Evolutionary conservation across 1,140 invertebrate genomes (phyloP), one percentile per base, ranked within the genome.

Genomic region (Zaprionus ornatus): DNA sequence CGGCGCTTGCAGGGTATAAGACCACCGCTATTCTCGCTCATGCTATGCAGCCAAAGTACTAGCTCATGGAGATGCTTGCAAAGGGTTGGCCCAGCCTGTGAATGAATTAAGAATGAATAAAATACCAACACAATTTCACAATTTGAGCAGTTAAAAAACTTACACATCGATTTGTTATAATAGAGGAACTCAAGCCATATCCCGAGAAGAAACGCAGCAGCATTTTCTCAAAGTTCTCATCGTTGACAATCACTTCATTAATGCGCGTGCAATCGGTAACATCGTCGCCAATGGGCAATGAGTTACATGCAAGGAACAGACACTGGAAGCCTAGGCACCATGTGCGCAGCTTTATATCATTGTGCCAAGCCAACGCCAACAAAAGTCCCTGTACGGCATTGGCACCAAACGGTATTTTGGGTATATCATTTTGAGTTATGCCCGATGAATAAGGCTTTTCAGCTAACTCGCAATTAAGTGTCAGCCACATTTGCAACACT

Each of bases 401-500:
- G 0, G 95, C 93, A 48, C 95, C 96, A 32, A 98, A 94, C 10
- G 95, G 94, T 65, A 98, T 95, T 52, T 95, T 94, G 25, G 97
- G 96, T 54, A 94, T 94, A 60, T 96, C 93, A 5, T 94, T 94
- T 6, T 96, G 94, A 86, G 95, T 92, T 54, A 93, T 93, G n/a
- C 87, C 82, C 27, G 71, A 84, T 79, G 69, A 93, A 76, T 87
- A 93, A 12, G 91, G 82, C 45, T 93, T 93, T 62, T 94, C 92
- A 4, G 93, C 91, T 62, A 93, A 91, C 56, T 94, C 94, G 74
- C 95, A 94, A 91, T 97, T 97, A 50, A 98, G 92, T 1, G 96
- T 97, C 45, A 98, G 93, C 97, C 97, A 98, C 65, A 97, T 93
- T 64, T 97, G 96, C 5, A 98, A 93, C 45, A 97, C 94, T 79